Evolutionary conservation across 2,888 invertebrate genomes (phyloP), one percentile per base, ranked within the genome.

Genomic region (Coleophora deauratella): DNA sequence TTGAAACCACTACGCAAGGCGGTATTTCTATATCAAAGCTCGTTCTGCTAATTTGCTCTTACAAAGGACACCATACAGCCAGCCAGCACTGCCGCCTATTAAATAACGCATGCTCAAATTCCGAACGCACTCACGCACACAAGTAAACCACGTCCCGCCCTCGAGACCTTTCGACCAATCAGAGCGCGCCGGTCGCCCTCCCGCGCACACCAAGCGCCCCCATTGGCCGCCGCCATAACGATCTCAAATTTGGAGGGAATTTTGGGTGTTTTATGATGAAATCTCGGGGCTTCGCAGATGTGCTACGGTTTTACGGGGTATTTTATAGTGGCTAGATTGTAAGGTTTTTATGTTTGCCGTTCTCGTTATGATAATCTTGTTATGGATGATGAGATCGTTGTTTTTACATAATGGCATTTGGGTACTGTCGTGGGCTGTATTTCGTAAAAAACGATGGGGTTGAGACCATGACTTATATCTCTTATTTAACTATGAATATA

Each of bases 331-430:
- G 59, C 59, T 59, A 62, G 62, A 66, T 66, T 71, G 65, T 70
- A 62, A 61, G 63, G 66, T 66, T 72, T 72, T 74, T 75, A 74
- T 74, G 69, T 72, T 68, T 66, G 62, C 61, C 58, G 58, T 62
- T 60, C 50, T 52, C 54, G 57, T 75, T 80, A 81, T 81, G 73
- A 81, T 80, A 81, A 80, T 80, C 68, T 67, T 58, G 75, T 80
- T 81, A 79, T 75, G 72, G 71, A 67, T 64, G 47, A 45, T 56
- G 58, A 47, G 63, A 55, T 64, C 62, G 66, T 66, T 70, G 72
- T 72, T 77, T 77, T 77, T 76, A 70, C 72, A 73, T 78, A 77
- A 80, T 80, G 72, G 65, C 52, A 55, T 52, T 42, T 33, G 41
- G 41, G 38, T 35, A 6, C 21, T 21, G 21, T 6, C 21, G 21